These are phyloP conservation scores for Borostomias antarcticus DNA, from an alignment of 2,797 vertebrate genomes.

Conservation along the genomic window DNA sequence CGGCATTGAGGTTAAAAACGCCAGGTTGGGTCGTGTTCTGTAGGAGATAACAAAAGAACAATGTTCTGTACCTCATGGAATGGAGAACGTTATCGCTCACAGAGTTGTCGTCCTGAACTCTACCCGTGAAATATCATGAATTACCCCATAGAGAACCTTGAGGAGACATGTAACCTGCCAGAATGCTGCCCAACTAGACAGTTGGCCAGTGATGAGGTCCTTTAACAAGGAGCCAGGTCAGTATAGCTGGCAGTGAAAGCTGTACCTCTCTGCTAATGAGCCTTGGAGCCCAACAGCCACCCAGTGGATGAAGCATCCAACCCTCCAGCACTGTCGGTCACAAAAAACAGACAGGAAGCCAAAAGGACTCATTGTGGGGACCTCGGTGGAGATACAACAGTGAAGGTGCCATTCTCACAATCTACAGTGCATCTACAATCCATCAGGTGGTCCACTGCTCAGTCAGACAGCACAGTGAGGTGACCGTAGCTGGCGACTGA, in stretches of 20 bases:
- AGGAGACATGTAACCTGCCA: neutral
- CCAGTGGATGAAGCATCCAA: neutral
- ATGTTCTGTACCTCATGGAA: neutral
- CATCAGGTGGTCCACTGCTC: too few relatives aligned
- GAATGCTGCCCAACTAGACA: neutral
- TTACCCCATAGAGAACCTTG: neutral
- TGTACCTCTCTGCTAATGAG: neutral
- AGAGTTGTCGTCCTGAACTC: neutral
- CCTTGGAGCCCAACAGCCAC: neutral
- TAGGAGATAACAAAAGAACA: constrained; percentile 19
- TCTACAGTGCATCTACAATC: too few relatives aligned
- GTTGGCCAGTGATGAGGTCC: neutral
- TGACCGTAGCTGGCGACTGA: too few relatives aligned
- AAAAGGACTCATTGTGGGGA: neutral
- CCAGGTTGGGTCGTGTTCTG: neutral
- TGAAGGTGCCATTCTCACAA: neutral
- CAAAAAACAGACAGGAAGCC: neutral
- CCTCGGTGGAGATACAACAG: neutral
- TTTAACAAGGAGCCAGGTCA: neutral
- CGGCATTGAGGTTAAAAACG: neutral
- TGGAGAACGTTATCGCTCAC: too few relatives aligned
- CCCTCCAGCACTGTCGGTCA: neutral
- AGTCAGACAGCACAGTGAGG: too few relatives aligned
- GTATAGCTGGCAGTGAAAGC: neutral
- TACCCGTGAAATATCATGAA: neutral